Evolutionary conservation across 2,888 invertebrate genomes (phyloP).

Genomic region (Pseudococcus longispinus): DNA sequence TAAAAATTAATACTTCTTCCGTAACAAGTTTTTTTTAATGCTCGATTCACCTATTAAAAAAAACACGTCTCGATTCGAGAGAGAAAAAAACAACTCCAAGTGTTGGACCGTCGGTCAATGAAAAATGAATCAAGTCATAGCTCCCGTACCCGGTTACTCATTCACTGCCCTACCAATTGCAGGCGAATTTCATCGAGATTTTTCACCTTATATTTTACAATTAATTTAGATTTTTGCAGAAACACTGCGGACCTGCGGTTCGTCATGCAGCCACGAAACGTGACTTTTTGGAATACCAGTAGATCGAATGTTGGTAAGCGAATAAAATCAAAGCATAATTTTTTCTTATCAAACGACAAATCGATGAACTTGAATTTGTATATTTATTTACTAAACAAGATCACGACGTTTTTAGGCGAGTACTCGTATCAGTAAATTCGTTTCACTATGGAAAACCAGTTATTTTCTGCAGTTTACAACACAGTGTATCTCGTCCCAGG

Average conservation of each 20-base stretch:
- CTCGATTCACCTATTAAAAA: neutral
- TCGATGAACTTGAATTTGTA: conserved; percentile 23
- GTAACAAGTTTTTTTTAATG: neutral
- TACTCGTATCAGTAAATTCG: neutral
- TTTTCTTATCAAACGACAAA: conserved; percentile 61
- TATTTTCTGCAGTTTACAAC: neutral
- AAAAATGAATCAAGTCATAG: neutral
- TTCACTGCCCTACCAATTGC: neutral
- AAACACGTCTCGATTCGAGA: neutral
- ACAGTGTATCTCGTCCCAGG: neutral
- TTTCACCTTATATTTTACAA: neutral
- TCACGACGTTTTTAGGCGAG: neutral
- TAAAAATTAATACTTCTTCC: neutral
- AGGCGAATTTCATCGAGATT: neutral
- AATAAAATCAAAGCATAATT: neutral
- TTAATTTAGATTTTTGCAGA: neutral
- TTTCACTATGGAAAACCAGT: neutral
- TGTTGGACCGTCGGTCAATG: neutral
- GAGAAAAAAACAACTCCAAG: neutral
- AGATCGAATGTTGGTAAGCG: neutral
- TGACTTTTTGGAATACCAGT: neutral
- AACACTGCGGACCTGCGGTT: neutral
- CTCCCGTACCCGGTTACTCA: neutral
- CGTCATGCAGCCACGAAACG: neutral
- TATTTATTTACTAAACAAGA: conserved; percentile 38